A percentile compares a stretch with the other conserved stretches of the same genome.
Conservation (phyloP, 2,888 invertebrate species). For the Hyalella azteca region DNA sequence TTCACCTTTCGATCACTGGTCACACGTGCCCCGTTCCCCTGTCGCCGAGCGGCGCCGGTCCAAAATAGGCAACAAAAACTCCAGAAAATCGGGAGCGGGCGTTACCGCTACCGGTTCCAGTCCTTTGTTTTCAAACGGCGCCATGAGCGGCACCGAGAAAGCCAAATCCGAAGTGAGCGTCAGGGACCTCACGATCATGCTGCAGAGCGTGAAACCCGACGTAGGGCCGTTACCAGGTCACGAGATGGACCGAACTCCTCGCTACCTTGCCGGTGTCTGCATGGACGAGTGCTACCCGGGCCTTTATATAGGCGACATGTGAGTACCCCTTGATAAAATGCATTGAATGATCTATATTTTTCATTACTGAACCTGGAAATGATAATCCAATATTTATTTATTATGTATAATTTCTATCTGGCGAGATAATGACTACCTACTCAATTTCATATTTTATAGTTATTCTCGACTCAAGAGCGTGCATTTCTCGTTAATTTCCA, state of each 20-base stretch:
- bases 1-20: neutral
- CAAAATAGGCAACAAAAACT: constrained; percentile 32
- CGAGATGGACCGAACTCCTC: constrained; percentile 37
- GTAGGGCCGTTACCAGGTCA: constrained; percentile 41
- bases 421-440: too few relatives aligned
- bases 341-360: too few relatives aligned
- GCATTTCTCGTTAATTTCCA: constrained; percentile 17
- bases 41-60: neutral
- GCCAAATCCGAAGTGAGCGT: constrained; percentile 2
- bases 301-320: constrained; percentile 64
- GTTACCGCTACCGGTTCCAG: neutral
- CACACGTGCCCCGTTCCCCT: constrained; percentile 3
- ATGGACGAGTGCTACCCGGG: constrained; percentile 65
- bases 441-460: too few relatives aligned
- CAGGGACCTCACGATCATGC: constrained; percentile 38
- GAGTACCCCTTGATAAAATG: too few relatives aligned
- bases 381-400: too few relatives aligned
- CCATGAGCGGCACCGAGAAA: neutral
- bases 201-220: constrained; percentile 43
- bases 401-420: too few relatives aligned
- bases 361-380: too few relatives aligned
- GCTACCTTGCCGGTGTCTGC: constrained; percentile 45
- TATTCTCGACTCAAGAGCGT: too few relatives aligned
- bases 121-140: neutral
- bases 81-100: neutral